A percentile compares a stretch with the other conserved stretches of the same genome.
Conservation (phyloP, 1,140 invertebrate genomes). For the Musca vetustissima region DNA sequence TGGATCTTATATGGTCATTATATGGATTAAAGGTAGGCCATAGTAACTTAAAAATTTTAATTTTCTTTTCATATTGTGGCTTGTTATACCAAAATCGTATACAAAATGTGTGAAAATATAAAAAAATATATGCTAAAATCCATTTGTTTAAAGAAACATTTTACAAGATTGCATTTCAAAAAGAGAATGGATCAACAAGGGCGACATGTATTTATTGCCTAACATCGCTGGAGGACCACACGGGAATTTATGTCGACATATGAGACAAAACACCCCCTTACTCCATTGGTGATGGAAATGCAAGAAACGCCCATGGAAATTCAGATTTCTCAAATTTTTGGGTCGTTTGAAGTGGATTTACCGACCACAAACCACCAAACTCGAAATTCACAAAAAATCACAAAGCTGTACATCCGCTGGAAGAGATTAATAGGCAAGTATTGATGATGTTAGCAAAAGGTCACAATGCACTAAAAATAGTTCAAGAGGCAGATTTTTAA, state of each 20-base stretch:
- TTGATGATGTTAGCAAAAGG: neutral
- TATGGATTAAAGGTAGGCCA: no score
- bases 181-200: no score
- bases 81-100: no score
- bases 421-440: neutral
- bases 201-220: no score
- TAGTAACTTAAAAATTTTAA: no score
- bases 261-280: neutral
- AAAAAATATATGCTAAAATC: no score
- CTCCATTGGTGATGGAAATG: neutral
- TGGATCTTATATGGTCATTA: no score
- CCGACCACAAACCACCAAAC: neutral
- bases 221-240: neutral
- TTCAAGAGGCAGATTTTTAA: neutral
- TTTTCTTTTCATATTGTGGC: no score
- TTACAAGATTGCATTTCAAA: no score
- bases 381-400: neutral
- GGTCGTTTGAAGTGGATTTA: neutral
- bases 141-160: no score
- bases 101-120: no score
- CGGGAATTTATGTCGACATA: neutral
- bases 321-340: no score
- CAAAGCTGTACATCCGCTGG: neutral
- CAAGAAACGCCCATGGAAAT: neutral
- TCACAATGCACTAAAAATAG: neutral